A percentile compares a stretch with the other conserved stretches of the same genome.
Conservation (phyloP, 2,797 vertebrate genomes). For the Loris lydekkerianus region DNA sequence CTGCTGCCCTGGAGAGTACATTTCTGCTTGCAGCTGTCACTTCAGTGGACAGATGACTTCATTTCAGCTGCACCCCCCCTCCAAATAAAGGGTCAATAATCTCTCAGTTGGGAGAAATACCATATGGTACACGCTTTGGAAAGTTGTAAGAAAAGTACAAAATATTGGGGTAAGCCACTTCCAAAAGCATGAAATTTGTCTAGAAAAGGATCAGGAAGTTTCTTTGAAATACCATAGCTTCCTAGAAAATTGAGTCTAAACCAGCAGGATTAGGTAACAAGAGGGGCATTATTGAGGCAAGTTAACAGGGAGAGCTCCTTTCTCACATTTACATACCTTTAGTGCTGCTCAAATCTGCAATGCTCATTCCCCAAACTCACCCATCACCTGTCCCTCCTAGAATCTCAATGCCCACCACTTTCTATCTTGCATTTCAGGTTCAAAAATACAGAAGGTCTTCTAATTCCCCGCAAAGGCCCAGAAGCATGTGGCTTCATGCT, state of each 20-base stretch:
- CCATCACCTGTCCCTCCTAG: not conserved
- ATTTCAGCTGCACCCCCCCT: constrained; percentile 57
- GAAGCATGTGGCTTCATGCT: not conserved
- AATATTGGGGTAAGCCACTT: constrained; percentile 63
- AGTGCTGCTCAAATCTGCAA: not conserved
- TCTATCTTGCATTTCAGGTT: not conserved
- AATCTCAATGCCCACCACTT: not conserved
- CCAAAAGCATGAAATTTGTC: constrained; percentile 76
- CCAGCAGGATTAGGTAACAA: constrained; percentile 62
- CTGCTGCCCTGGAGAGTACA: constrained; percentile 41
- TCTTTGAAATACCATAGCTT: constrained; percentile 78
- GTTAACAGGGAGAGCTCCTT: constrained; percentile 32
- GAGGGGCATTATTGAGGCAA: constrained; percentile 56
- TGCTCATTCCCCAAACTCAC: not conserved
- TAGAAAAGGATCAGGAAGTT: constrained; percentile 64
- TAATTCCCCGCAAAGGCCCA: not conserved
- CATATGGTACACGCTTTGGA: constrained; percentile 81
- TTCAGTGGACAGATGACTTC: constrained; percentile 79
- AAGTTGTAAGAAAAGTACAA: constrained; percentile 73
- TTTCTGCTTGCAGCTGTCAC: constrained; percentile 76
- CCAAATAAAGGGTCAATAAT: constrained; percentile 70
- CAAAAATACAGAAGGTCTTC: not conserved
- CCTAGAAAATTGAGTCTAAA: constrained; percentile 67
- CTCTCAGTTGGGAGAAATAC: constrained; percentile 76
- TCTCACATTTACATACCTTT: constrained; percentile 69